A percentile compares a stretch with the other conserved stretches of the same genome.
These are phyloP conservation scores for Danaus melanippus DNA, from an alignment of 1,140 invertebrate species.

Conservation along the genomic window DNA sequence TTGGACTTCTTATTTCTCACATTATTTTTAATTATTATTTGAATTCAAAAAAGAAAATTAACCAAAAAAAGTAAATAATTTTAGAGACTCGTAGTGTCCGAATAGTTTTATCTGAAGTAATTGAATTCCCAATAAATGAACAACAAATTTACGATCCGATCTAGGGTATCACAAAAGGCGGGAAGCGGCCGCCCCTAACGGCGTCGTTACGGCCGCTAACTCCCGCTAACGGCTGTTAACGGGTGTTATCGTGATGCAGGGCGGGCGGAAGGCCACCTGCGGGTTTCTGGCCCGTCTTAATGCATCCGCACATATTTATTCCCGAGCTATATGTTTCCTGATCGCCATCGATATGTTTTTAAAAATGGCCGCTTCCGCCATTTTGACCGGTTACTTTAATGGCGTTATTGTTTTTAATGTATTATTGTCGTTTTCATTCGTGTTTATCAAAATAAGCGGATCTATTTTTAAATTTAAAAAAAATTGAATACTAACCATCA, in stretches of 20 bases:
- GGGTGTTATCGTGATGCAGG: constrained; percentile 51
- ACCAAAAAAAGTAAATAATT: too few relatives aligned
- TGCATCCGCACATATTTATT: constrained; percentile 62
- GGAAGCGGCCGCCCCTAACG: constrained; percentile 42
- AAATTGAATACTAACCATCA: too few relatives aligned
- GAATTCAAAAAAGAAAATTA: too few relatives aligned
- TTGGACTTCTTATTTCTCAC: background rate
- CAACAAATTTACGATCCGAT: constrained; percentile 35
- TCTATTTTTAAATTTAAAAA: too few relatives aligned
- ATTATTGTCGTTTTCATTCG: background rate
- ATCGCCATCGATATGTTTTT: constrained; percentile 18
- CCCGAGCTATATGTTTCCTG: constrained; percentile 47
- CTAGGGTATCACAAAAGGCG: constrained; percentile 31
- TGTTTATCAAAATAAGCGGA: too few relatives aligned
- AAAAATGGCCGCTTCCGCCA: constrained; percentile 22
- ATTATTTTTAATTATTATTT: too few relatives aligned
- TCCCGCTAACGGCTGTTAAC: constrained; percentile 37
- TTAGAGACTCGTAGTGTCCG: too few relatives aligned
- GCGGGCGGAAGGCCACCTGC: constrained; percentile 59
- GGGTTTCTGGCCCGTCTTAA: constrained; percentile 50
- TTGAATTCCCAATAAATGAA: constrained; percentile 18
- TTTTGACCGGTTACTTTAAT: constrained; percentile 9
- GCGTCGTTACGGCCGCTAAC: constrained; percentile 45
- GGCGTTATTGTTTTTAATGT: background rate
- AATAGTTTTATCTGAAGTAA: background rate